Percentiles rank a stretch among this genome's conserved stretches.
These are phyloP conservation scores for Hyperoodon ampullatus DNA, from an alignment of 2,113 vertebrate genomes.

Conservation along the genomic window DNA sequence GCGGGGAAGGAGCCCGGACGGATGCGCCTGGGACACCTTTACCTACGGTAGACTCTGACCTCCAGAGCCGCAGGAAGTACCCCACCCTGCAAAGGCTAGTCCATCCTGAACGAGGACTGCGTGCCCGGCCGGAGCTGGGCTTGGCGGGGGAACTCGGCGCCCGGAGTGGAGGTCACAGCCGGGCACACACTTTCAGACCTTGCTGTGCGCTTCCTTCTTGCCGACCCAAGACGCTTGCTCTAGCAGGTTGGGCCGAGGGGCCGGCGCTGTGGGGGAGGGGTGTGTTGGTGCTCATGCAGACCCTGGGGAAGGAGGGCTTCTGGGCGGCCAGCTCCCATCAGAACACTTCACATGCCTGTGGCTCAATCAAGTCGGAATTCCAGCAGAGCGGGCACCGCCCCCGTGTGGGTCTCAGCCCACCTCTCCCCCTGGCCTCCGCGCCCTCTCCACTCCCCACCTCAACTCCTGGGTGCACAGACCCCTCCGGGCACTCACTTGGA, in stretches of 20 bases:
- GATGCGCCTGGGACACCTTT: not conserved
- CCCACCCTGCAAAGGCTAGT: no score
- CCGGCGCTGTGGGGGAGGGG: no score
- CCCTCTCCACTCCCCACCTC: not conserved
- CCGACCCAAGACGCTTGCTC: no score
- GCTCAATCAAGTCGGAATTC: not conserved
- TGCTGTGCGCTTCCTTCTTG: not conserved
- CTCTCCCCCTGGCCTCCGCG: not conserved
- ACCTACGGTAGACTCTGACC: not conserved
- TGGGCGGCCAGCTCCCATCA: not conserved
- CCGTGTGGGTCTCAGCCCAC: not conserved
- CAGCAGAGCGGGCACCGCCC: no score
- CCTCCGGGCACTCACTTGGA: not conserved
- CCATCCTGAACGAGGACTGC: no score
- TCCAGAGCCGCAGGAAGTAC: not conserved
- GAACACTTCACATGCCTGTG: not conserved
- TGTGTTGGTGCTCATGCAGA: not conserved
- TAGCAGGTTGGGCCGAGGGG: no score
- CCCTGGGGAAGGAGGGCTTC: not conserved
- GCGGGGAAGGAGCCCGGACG: not conserved
- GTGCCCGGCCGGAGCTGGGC: no score
- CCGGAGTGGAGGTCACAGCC: not conserved
- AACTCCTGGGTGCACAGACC: not conserved
- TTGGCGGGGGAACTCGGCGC: not conserved
- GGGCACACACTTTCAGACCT: accelerated